A percentile compares a stretch with the other conserved stretches of the same genome.
phyloP scores from a whole-genome alignment of 2,888 invertebrate species.

The Gasteruption jaculator region DNA sequence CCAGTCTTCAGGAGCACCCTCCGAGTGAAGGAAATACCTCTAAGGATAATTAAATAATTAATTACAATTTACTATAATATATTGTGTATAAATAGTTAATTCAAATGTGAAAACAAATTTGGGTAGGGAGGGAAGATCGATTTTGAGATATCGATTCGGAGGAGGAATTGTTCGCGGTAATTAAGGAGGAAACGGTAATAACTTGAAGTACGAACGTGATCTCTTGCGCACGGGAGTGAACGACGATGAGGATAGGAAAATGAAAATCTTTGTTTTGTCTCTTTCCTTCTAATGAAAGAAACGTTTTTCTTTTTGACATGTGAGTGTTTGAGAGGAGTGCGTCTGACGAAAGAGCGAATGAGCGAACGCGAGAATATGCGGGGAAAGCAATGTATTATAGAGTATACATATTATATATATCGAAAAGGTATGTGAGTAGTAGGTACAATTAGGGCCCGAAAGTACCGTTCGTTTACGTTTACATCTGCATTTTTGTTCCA shows the following conservation, averaged over 20 bases:
- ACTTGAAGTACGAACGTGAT: too few relatives aligned
- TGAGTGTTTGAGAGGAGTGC: conserved; percentile 15
- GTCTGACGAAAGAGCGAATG: too few relatives aligned
- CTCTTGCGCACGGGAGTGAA: too few relatives aligned
- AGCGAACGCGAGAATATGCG: conserved; percentile 9
- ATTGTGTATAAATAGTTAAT: conserved; percentile 52
- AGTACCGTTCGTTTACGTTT: conserved; percentile 21
- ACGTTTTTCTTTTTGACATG: conserved; percentile 20
- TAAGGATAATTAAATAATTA: conserved; percentile 41
- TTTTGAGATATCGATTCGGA: too few relatives aligned
- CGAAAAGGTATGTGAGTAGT: conserved; percentile 31
- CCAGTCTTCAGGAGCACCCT: too few relatives aligned
- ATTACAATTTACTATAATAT: conserved; percentile 51
- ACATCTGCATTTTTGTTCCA: conserved; percentile 25
- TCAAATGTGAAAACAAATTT: too few relatives aligned
- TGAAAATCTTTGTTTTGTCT: too few relatives aligned
- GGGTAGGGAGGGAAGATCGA: conserved; percentile 27
- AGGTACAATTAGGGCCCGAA: conserved; percentile 33
- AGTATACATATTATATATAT: conserved; percentile 32
- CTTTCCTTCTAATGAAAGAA: conserved; percentile 23
- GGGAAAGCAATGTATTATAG: conserved; percentile 30
- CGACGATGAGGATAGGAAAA: too few relatives aligned
- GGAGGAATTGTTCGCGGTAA: too few relatives aligned
- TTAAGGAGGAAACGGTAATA: too few relatives aligned
- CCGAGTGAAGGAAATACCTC: too few relatives aligned